Percentiles rank a stretch among this genome's conserved stretches.
Conservation (phyloP, 1,140 invertebrate genomes). For the Drosophila pruinosa region DNA sequence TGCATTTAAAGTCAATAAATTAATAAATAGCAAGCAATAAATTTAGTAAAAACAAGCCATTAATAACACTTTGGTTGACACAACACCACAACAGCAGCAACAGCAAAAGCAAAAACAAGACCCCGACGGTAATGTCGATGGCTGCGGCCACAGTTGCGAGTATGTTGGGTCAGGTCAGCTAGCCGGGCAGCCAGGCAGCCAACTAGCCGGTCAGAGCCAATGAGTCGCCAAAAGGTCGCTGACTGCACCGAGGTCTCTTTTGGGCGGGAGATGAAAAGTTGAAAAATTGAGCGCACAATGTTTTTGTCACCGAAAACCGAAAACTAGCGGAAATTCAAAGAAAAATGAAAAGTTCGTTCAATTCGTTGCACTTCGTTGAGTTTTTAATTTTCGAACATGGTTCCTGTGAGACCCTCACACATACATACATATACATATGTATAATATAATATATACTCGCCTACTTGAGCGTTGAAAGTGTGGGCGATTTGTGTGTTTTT, state of each 20-base stretch:
- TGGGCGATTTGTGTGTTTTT: constrained; percentile 46
- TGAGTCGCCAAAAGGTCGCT: constrained; percentile 48
- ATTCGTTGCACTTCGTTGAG: constrained; percentile 72
- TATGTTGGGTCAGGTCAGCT: constrained; percentile 45
- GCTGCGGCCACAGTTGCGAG: constrained; percentile 18
- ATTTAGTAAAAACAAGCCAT: constrained; percentile 81
- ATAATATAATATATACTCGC: too few relatives aligned
- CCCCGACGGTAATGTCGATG: constrained; percentile 3
- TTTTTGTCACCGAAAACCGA: constrained; percentile 64
- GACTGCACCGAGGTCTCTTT: background rate
- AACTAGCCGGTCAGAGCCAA: constrained; percentile 42
- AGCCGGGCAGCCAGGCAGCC: background rate
- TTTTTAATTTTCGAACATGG: constrained; percentile 21
- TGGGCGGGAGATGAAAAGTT: constrained; percentile 46
- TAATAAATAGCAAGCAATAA: constrained; percentile 80
- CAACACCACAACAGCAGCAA: constrained; percentile 30
- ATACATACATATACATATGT: too few relatives aligned
- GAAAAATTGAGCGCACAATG: constrained; percentile 74
- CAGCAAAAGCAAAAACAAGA: constrained; percentile 16
- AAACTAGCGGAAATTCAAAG: constrained; percentile 63
- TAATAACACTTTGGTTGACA: constrained; percentile 80
- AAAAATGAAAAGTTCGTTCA: constrained; percentile 61
- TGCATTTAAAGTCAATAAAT: constrained; percentile 79
- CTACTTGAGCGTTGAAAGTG: constrained; percentile 26
- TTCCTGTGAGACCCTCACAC: too few relatives aligned